phyloP scores from a whole-genome alignment of 2,888 invertebrate species.

The Coenonympha arcania region DNA sequence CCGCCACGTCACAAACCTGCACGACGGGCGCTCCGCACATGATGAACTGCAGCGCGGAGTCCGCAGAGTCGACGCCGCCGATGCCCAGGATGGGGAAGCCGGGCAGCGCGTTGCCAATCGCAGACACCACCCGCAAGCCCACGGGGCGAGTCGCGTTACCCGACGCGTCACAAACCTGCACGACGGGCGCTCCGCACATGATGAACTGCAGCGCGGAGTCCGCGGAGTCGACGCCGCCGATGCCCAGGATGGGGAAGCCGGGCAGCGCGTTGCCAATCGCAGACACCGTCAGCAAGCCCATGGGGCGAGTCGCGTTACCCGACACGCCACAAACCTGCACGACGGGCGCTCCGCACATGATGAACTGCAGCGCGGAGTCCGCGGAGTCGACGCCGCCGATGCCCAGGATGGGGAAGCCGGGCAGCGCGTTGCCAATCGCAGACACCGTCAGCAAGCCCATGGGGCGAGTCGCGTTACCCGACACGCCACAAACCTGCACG shows the following conservation, averaged over 20 bases:
- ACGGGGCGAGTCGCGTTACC: constrained; percentile 96
- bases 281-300: constrained; percentile 93
- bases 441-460: constrained; percentile 94
- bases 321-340: constrained; percentile 94
- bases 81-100: constrained; percentile 95
- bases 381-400: constrained; percentile 98
- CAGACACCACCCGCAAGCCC: constrained; percentile 91
- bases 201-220: constrained; percentile 95
- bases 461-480: constrained; percentile 95
- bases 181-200: constrained; percentile 90
- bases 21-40: constrained; percentile 93
- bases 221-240: constrained; percentile 97
- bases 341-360: constrained; percentile 93
- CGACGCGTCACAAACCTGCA: constrained; percentile 94
- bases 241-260: constrained; percentile 93
- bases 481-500: constrained; percentile 85
- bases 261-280: constrained; percentile 88
- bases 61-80: constrained; percentile 97
- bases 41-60: constrained; percentile 93
- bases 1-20: constrained; percentile 77
- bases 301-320: constrained; percentile 94
- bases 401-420: constrained; percentile 93
- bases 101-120: constrained; percentile 87
- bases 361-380: constrained; percentile 92
- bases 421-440: constrained; percentile 85